phyloP scores from a whole-genome alignment of 1,140 invertebrate species.

The Drosophila neocordata region DNA sequence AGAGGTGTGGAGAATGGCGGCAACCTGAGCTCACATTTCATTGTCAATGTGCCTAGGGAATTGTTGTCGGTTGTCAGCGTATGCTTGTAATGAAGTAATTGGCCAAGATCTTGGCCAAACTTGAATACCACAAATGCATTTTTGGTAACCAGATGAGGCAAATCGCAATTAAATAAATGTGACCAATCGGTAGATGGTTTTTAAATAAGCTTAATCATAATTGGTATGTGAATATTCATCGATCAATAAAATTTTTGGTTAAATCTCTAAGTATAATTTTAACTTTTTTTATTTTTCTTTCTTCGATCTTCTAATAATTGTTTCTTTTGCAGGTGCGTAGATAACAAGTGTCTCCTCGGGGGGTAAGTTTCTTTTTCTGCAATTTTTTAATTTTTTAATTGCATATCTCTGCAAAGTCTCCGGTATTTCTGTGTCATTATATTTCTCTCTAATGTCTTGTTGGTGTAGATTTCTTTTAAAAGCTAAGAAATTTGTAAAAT shows the following conservation, averaged over 20 bases:
- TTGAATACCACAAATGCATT: slow-evolving; percentile 21
- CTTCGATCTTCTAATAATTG: too few species aligned
- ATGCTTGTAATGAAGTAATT: slow-evolving; percentile 68
- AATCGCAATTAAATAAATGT: not conserved
- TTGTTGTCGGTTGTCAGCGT: slow-evolving; percentile 26
- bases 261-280: too few species aligned
- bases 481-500: not conserved
- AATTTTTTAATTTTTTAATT: slow-evolving; percentile 57
- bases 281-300: too few species aligned
- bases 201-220: too few species aligned
- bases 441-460: not conserved
- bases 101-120: slow-evolving; percentile 54
- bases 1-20: slow-evolving; percentile 16
- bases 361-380: too few species aligned
- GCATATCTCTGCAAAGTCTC: slow-evolving; percentile 64
- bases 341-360: too few species aligned
- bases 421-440: not conserved
- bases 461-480: not conserved
- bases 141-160: not conserved
- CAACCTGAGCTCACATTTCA: slow-evolving; percentile 70
- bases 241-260: too few species aligned
- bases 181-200: too few species aligned
- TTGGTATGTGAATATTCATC: too few species aligned
- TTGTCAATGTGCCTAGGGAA: slow-evolving; percentile 57
- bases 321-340: too few species aligned